A percentile compares a stretch with the other conserved stretches of the same genome.
phyloP scores from a whole-genome alignment of 2,113 vertebrate genomes.

The Ctenomys sociabilis region DNA sequence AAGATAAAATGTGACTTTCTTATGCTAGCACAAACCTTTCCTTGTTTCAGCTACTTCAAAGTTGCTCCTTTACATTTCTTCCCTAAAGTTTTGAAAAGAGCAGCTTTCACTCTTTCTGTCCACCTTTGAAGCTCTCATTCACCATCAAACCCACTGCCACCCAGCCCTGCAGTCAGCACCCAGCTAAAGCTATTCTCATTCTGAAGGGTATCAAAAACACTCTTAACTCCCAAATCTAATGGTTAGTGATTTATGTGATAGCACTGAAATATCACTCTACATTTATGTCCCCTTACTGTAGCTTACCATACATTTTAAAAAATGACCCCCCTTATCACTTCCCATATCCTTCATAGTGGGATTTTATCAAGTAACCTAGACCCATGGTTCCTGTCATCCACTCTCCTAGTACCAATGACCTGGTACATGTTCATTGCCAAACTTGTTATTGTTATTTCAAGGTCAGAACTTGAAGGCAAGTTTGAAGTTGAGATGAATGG shows the following conservation, averaged over 20 bases:
- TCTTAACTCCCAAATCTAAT: neutral
- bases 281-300: neutral
- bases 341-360: neutral
- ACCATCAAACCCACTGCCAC: neutral
- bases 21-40: conserved; percentile 46
- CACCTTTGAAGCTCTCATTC: conserved; percentile 10
- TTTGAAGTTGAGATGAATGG: neutral
- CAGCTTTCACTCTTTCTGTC: neutral
- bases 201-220: neutral
- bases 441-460: neutral
- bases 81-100: conserved; percentile 49
- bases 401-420: neutral
- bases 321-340: neutral
- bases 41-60: conserved; percentile 69
- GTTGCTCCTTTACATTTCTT: conserved; percentile 51
- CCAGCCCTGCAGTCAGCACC: neutral
- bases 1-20: conserved; percentile 76
- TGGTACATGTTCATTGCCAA: neutral
- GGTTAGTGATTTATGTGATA: neutral
- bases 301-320: neutral
- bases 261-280: neutral
- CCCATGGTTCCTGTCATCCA: neutral
- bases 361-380: neutral
- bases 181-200: neutral
- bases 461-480: neutral